These are phyloP conservation scores for Xenopus laevis DNA, from an alignment of 2,113 vertebrate genomes.

Conservation along the genomic window DNA sequence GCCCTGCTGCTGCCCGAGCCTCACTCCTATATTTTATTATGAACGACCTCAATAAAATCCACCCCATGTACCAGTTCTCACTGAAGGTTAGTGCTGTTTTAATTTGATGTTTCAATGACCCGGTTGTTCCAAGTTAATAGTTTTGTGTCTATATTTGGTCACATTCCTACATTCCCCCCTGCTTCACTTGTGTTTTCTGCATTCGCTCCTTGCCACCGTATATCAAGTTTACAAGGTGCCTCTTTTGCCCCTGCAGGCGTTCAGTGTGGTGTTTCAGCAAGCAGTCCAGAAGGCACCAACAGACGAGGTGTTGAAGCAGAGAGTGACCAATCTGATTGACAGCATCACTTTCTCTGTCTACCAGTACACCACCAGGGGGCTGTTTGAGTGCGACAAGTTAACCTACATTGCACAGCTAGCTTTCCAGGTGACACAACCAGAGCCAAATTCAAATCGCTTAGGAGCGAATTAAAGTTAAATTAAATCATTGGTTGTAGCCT, in stretches of 20 bases:
- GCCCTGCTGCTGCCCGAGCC: slow-evolving; percentile 73
- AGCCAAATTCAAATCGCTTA: no score
- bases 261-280: slow-evolving; percentile 85
- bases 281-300: slow-evolving; percentile 76
- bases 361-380: slow-evolving; percentile 85
- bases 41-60: slow-evolving; percentile 85
- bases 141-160: no score
- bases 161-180: no score
- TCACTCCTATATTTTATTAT: slow-evolving; percentile 93
- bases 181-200: no score
- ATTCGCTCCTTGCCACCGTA: no score
- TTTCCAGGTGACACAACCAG: slow-evolving; percentile 78
- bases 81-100: slow-evolving; percentile 67
- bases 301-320: slow-evolving; percentile 65
- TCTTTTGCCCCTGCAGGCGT: slow-evolving; percentile 66
- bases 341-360: slow-evolving; percentile 87
- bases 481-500: no score
- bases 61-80: slow-evolving; percentile 96
- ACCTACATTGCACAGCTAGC: slow-evolving; percentile 85
- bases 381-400: slow-evolving; percentile 90
- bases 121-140: no score
- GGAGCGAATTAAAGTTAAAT: no score
- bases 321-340: slow-evolving; percentile 80
- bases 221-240: no score
- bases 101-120: no score